Evolutionary conservation across 2,113 vertebrate species (phyloP).

Genomic region (Sprattus sprattus): DNA sequence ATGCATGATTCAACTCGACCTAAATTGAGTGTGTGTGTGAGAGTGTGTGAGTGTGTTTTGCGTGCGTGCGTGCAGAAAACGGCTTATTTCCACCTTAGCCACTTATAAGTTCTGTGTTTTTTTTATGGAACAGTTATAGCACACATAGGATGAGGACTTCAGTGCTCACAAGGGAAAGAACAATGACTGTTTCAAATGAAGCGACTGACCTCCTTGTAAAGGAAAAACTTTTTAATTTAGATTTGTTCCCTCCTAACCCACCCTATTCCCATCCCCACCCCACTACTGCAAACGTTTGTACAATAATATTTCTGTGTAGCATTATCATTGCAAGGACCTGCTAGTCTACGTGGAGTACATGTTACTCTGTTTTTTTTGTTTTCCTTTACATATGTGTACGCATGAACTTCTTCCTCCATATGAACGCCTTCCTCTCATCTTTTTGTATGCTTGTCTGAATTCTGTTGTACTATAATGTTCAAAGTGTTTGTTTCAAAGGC

Average conservation of each 20-base stretch:
- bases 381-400: background rate
- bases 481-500: background rate
- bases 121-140: background rate
- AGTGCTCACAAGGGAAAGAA: conserved; percentile 12
- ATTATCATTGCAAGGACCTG: conserved; percentile 13
- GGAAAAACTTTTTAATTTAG: background rate
- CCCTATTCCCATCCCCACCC: background rate
- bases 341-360: conserved; percentile 16
- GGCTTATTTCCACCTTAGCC: background rate
- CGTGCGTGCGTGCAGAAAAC: background rate
- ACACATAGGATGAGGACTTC: background rate
- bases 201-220: background rate
- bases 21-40: background rate
- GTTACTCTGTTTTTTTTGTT: conserved; percentile 17
- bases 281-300: conserved; percentile 15
- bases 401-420: background rate
- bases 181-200: background rate
- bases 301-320: background rate
- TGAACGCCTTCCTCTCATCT: background rate
- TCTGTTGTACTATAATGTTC: background rate
- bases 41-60: background rate
- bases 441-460: background rate
- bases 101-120: background rate
- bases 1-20: background rate
- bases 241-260: background rate